Base-by-base conservation (phyloP, 2,888 invertebrate genomes). In the Mythimna pallens region DNA sequence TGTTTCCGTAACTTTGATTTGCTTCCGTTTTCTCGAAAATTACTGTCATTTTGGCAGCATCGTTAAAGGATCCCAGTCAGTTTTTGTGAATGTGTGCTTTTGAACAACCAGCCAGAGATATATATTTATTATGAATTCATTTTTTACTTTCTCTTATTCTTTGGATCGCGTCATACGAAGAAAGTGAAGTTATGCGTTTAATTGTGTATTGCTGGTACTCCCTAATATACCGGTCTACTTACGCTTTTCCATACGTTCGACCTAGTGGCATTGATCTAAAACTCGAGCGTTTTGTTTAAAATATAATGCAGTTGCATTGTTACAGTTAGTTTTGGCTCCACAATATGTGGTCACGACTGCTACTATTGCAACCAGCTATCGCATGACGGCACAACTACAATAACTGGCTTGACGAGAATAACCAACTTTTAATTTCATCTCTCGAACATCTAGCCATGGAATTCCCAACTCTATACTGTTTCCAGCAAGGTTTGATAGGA, bases 351-450 rank as follows among this genome's bases (percentile, higher is more conserved):
- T 73, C 73, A 72, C 67, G 65, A 73, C 43, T 67, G 55, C 70
- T 78, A 64, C 80, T 83, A 83, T 87, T 88, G 86, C 87, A 80
- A 73, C 79, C 78, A 85, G 70, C 72, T 77, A 81, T 81, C 84
- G 88, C 88, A 89, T 85, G 85, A 83, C 83, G 70, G 81, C 82
- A 66, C 82, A 84, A 82, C 76, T 82, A 89, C 87, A 88, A 87
- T 85, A 80, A 79, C 85, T 72, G 58, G 59, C 79, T 73, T 80
- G 68, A 79, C 68, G 70, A 68, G 73, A 77, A 61, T 30, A 70
- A 77, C 59, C 12, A 76, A 73, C n/a, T 43, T 70, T 50, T 43
- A 14, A 58, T 20, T 59, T 57, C 22, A 47, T n/a, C 54, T 50
- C 25, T 10, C 3, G 3, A 72, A 62, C 34, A 57, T 30, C 22